Evolutionary conservation across 1,140 invertebrate genomes (phyloP).

Genomic region (Anastrepha obliqua): DNA sequence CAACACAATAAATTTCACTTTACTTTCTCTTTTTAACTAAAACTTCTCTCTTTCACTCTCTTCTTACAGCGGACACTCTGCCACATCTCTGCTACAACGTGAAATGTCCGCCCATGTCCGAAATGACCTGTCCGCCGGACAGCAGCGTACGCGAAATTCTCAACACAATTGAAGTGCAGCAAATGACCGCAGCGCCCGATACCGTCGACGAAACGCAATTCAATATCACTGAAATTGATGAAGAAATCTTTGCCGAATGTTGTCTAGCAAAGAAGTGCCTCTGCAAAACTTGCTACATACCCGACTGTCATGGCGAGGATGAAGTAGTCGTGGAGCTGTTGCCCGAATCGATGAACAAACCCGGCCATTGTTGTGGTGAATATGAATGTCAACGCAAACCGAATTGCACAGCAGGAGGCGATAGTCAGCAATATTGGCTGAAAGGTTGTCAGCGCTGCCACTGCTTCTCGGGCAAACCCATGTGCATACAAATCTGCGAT

Average conservation of each 20-base stretch:
- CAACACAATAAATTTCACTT: background rate
- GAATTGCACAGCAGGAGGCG: conserved; percentile 64
- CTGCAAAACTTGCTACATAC: conserved; percentile 69
- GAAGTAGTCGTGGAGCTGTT: conserved; percentile 65
- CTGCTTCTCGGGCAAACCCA: conserved; percentile 62
- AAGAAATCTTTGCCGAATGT: conserved; percentile 63
- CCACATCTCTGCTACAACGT: conserved; percentile 63
- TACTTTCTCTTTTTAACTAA: background rate
- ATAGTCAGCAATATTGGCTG: conserved; percentile 66
- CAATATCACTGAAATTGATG: conserved; percentile 60
- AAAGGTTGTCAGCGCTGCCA: conserved; percentile 66
- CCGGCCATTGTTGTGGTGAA: conserved; percentile 67
- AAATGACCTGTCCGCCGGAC: conserved; percentile 68
- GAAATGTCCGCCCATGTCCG: conserved; percentile 66
- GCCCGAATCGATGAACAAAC: conserved; percentile 65
- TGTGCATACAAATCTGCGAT: conserved; percentile 68
- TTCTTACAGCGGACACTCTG: conserved; percentile 56
- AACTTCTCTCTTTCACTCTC: conserved; percentile 30
- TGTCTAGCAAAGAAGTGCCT: conserved; percentile 67
- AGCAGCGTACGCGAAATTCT: conserved; percentile 64
- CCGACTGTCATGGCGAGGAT: conserved; percentile 61
- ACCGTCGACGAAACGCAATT: conserved; percentile 39
- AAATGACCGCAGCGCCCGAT: conserved; percentile 56
- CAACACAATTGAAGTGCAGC: conserved; percentile 60
- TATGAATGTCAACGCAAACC: conserved; percentile 66